These are phyloP conservation scores for Biston stratarius DNA, from an alignment of 2,888 invertebrate species.

Conservation along the genomic window DNA sequence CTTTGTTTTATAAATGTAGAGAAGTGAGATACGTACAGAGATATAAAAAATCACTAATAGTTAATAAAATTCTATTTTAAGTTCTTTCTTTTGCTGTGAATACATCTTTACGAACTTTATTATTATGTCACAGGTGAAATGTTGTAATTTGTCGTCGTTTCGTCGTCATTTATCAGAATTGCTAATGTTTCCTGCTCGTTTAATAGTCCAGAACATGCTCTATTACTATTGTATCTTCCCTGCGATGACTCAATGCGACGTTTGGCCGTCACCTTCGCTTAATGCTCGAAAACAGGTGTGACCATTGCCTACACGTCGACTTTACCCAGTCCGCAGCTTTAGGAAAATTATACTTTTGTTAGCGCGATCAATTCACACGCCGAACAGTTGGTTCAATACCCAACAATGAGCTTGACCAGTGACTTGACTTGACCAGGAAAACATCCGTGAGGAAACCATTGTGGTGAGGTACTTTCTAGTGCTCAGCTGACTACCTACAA, in stretches of 20 bases:
- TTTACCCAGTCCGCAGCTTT: neutral
- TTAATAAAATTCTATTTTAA: neutral
- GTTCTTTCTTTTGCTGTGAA: neutral
- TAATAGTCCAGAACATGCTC: constrained; percentile 20
- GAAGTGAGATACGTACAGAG: too few species aligned
- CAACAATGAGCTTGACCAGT: too few species aligned
- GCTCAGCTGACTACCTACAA: too few species aligned
- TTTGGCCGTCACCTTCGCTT: constrained; percentile 8
- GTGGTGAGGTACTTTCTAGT: too few species aligned
- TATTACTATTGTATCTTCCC: constrained; percentile 13
- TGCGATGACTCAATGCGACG: constrained; percentile 5
- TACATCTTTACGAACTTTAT: neutral
- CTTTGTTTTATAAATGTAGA: too few species aligned
- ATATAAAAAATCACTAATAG: too few species aligned
- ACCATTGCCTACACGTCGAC: neutral
- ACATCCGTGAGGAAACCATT: too few species aligned
- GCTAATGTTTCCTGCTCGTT: constrained; percentile 21
- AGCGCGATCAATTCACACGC: too few species aligned
- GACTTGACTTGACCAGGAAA: too few species aligned
- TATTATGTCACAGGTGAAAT: constrained; percentile 16
- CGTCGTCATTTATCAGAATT: constrained; percentile 6
- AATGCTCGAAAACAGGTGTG: constrained; percentile 12
- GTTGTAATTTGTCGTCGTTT: constrained; percentile 9
- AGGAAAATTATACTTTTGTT: neutral
- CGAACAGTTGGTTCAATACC: too few species aligned